Evolutionary conservation across 2,888 invertebrate species (phyloP).

Genomic region (Dendrolimus pini): DNA sequence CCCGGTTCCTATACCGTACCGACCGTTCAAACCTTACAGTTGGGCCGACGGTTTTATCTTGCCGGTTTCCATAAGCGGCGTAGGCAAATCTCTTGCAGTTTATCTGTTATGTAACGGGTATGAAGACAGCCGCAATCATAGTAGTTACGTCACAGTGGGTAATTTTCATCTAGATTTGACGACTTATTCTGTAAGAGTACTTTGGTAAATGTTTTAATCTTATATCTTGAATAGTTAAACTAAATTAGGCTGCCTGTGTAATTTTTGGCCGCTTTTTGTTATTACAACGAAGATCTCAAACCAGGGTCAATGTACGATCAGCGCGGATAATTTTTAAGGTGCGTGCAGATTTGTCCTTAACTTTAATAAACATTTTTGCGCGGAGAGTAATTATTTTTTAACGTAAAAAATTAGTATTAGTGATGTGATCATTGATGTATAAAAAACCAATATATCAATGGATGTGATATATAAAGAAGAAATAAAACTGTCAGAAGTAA

Average conservation of each 20-base stretch:
- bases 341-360: too few relatives aligned
- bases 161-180: neutral
- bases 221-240: neutral
- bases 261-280: neutral
- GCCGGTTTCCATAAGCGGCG: neutral
- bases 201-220: neutral
- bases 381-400: too few relatives aligned
- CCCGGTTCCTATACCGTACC: too few relatives aligned
- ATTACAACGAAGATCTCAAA: neutral
- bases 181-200: neutral
- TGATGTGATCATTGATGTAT: too few relatives aligned
- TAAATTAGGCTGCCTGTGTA: neutral
- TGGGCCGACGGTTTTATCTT: neutral
- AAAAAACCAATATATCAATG: too few relatives aligned
- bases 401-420: too few relatives aligned
- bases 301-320: neutral
- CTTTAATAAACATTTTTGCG: too few relatives aligned
- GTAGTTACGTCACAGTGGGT: neutral
- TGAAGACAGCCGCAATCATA: neutral
- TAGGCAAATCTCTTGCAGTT: neutral
- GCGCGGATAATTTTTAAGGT: too few relatives aligned
- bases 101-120: neutral
- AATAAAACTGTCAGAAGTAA: too few relatives aligned
- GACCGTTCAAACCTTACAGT: too few relatives aligned
- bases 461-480: too few relatives aligned